phyloP scores from a whole-genome alignment of 1,140 invertebrate species.

The Geopemphigus sp. region DNA sequence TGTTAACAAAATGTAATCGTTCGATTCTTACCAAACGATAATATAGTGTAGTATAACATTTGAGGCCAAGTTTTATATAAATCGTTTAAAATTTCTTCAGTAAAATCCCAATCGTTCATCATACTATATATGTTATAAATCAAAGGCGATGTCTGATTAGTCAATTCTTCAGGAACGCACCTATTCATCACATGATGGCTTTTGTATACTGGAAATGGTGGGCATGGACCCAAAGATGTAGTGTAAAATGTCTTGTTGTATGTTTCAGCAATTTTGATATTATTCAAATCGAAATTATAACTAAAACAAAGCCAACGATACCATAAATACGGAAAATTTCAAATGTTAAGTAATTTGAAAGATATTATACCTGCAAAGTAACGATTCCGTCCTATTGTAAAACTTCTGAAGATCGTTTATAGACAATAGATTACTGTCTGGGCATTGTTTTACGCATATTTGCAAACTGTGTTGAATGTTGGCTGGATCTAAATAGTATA shows the following conservation, averaged over 20 bases:
- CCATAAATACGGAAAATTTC: not conserved
- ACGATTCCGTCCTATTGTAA: slow-evolving; percentile 69
- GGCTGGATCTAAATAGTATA: slow-evolving; percentile 80
- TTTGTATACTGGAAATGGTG: slow-evolving; percentile 68
- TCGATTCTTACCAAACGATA: slow-evolving; percentile 72
- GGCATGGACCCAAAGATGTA: slow-evolving; percentile 69
- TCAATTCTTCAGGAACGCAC: slow-evolving; percentile 74
- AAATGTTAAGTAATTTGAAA: not conserved
- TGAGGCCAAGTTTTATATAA: slow-evolving; percentile 83
- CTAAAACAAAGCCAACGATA: slow-evolving; percentile 25
- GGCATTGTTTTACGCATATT: slow-evolving; percentile 88
- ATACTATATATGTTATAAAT: slow-evolving; percentile 73
- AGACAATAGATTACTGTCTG: slow-evolving; percentile 64
- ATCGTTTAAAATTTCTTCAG: slow-evolving; percentile 84
- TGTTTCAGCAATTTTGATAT: slow-evolving; percentile 41
- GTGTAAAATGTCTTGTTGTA: slow-evolving; percentile 56
- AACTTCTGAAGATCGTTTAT: slow-evolving; percentile 72
- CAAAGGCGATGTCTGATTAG: slow-evolving; percentile 62
- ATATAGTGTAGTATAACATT: slow-evolving; percentile 74
- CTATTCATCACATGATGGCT: slow-evolving; percentile 78
- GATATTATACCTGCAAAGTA: slow-evolving; percentile 63
- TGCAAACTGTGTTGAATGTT: slow-evolving; percentile 75
- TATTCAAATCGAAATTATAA: slow-evolving; percentile 51
- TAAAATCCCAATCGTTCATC: slow-evolving; percentile 81
- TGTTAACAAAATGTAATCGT: too few species aligned